phyloP scores from a whole-genome alignment of 2,888 invertebrate genomes.

The Endotricha flammealis region DNA sequence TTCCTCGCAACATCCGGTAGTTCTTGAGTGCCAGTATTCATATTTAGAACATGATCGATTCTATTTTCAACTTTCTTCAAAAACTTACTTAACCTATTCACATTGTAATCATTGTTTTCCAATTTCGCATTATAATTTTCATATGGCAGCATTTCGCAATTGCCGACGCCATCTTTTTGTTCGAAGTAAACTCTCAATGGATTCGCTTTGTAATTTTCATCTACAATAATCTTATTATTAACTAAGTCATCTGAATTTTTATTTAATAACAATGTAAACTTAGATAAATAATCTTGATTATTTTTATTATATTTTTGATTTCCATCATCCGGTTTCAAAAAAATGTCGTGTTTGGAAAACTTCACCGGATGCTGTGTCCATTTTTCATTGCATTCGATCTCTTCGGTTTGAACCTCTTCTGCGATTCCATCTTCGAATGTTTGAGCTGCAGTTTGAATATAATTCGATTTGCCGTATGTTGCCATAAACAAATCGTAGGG shows the following conservation, averaged over 20 bases:
- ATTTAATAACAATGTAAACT: constrained; percentile 42
- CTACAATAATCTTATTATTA: constrained; percentile 24
- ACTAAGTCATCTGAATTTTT: constrained; percentile 20
- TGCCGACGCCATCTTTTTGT: constrained; percentile 62
- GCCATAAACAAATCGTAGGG: constrained; percentile 68
- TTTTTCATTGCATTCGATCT: constrained; percentile 40
- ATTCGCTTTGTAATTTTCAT: constrained; percentile 45
- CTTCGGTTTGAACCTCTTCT: constrained; percentile 62
- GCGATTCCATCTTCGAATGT: constrained; percentile 65
- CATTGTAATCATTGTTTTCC: constrained; percentile 42
- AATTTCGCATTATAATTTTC: constrained; percentile 49
- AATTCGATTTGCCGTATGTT: constrained; percentile 61
- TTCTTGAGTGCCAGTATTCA: constrained; percentile 40
- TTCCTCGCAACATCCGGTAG: constrained; percentile 35
- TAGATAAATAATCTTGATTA: constrained; percentile 44
- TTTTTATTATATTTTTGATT: constrained; percentile 30
- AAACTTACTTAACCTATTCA: constrained; percentile 45
- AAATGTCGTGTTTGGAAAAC: constrained; percentile 51
- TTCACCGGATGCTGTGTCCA: constrained; percentile 68
- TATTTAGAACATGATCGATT: constrained; percentile 44
- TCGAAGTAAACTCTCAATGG: constrained; percentile 60
- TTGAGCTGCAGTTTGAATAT: constrained; percentile 56
- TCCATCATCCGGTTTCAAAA: constrained; percentile 24
- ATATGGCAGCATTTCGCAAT: constrained; percentile 48
- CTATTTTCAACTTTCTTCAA: constrained; percentile 51